phyloP scores from a whole-genome alignment of 2,113 vertebrate genomes.

The Gavialis gangeticus region DNA sequence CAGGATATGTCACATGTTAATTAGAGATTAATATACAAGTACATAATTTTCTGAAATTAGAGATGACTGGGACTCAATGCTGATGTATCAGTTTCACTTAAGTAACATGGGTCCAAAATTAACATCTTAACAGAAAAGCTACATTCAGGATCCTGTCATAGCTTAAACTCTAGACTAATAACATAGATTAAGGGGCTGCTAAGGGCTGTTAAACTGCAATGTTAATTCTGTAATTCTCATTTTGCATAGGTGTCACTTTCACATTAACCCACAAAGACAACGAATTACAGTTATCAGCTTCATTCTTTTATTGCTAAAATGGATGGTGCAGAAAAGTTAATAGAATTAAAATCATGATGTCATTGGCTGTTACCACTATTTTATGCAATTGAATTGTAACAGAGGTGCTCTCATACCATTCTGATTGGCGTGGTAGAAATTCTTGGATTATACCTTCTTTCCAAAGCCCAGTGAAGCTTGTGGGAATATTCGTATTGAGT shows the following conservation, averaged over 20 bases:
- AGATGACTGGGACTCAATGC: too few species aligned
- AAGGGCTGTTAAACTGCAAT: not conserved
- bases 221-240: not conserved
- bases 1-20: too few species aligned
- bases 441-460: not conserved
- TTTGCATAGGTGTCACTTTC: rapidly evolving
- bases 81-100: not conserved
- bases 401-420: not conserved
- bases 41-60: too few species aligned
- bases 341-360: not conserved
- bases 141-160: not conserved
- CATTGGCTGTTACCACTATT: not conserved
- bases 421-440: not conserved
- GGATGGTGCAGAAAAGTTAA: not conserved
- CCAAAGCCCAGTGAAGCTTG: not conserved
- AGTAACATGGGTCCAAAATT: not conserved
- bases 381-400: not conserved
- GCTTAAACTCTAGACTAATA: not conserved
- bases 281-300: not conserved
- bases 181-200: not conserved
- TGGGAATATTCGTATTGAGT: not conserved
- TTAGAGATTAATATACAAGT: too few species aligned
- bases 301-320: not conserved
- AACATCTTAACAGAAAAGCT: not conserved
- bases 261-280: not conserved